Conservation (phyloP, 2,888 invertebrate genomes). For the Nymphalis polychloros region DNA sequence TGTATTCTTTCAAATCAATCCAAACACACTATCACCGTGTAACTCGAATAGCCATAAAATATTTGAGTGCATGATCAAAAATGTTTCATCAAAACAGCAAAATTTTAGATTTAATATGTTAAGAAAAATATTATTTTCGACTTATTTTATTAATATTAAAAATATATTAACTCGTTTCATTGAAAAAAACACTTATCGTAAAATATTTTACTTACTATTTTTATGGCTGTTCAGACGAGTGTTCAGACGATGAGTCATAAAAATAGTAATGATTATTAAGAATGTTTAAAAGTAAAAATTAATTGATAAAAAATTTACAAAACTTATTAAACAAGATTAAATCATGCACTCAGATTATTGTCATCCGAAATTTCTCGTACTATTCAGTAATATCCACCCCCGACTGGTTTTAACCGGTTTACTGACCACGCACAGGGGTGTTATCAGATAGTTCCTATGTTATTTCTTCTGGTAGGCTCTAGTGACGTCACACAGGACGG, state of each 20-base stretch:
- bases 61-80: constrained; percentile 12
- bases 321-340: neutral
- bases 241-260: too few relatives aligned
- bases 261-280: too few relatives aligned
- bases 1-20: constrained; percentile 2
- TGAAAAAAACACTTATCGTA: too few relatives aligned
- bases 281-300: too few relatives aligned
- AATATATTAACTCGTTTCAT: too few relatives aligned
- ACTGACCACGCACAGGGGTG: constrained; percentile 60
- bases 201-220: too few relatives aligned
- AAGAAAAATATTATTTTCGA: too few relatives aligned
- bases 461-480: constrained; percentile 67
- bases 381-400: constrained; percentile 60
- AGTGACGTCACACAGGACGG: constrained; percentile 85
- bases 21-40: constrained; percentile 3
- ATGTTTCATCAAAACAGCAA: neutral
- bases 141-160: too few relatives aligned
- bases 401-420: constrained; percentile 53
- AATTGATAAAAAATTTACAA: neutral
- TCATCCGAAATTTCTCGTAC: constrained; percentile 47
- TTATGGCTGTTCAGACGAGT: too few relatives aligned
- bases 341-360: constrained; percentile 8
- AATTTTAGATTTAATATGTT: neutral
- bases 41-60: constrained; percentile 1
- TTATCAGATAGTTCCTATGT: constrained; percentile 57